A percentile compares a stretch with the other conserved stretches of the same genome.
phyloP scores from a whole-genome alignment of 2,113 vertebrate species.

The Zingel zingel region DNA sequence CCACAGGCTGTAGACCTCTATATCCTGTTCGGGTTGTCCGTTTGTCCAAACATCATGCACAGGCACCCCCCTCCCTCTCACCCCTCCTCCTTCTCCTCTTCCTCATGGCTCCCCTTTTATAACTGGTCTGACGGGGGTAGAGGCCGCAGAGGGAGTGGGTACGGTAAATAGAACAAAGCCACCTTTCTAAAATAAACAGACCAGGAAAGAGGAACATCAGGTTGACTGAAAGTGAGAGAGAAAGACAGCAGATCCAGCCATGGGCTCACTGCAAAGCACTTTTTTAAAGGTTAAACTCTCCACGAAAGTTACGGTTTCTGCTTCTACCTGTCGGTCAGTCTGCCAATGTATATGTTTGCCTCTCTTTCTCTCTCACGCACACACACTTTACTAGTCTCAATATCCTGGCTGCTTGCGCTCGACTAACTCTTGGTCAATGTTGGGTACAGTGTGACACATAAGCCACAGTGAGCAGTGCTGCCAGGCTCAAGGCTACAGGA shows the following conservation, averaged over 20 bases:
- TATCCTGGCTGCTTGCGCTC: conserved; percentile 48
- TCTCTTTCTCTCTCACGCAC: neutral
- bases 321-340: conserved; percentile 45
- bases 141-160: conserved; percentile 68
- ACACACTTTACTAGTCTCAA: conserved; percentile 32
- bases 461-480: conserved; percentile 51
- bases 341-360: conserved; percentile 15
- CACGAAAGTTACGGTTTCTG: conserved; percentile 41
- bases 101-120: conserved; percentile 62
- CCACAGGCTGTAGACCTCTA: conserved; percentile 84
- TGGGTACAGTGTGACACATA: conserved; percentile 60
- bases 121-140: conserved; percentile 75
- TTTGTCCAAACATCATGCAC: conserved; percentile 82
- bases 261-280: conserved; percentile 44
- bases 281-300: conserved; percentile 41
- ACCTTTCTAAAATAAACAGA: conserved; percentile 82
- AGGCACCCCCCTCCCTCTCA: conserved; percentile 29
- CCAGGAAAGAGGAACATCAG: conserved; percentile 64
- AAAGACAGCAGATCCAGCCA: conserved; percentile 38
- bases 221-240: conserved; percentile 64
- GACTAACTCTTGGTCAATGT: conserved; percentile 50
- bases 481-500: conserved; percentile 58
- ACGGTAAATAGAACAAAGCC: conserved; percentile 78
- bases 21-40: conserved; percentile 85
- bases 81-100: conserved; percentile 25